These are phyloP conservation scores for Ethmia dodecea DNA, from an alignment of 2,888 invertebrate genomes.

Conservation along the genomic window DNA sequence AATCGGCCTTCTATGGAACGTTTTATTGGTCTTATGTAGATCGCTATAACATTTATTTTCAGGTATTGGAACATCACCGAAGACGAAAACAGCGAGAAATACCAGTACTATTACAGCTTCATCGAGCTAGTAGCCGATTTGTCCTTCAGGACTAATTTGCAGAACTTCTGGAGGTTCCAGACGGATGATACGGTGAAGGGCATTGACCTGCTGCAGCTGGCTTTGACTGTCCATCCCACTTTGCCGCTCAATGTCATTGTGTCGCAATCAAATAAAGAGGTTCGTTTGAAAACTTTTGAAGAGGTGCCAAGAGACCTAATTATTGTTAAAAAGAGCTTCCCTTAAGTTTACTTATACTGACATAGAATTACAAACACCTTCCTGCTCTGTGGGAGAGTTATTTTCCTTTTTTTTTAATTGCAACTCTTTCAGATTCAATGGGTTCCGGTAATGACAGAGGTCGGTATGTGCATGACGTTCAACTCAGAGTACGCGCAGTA, in stretches of 20 bases:
- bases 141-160: slow-evolving; percentile 69
- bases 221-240: slow-evolving; percentile 65
- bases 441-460: slow-evolving; percentile 68
- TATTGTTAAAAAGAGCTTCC: too few species aligned
- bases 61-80: slow-evolving; percentile 65
- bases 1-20: too few species aligned
- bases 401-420: too few species aligned
- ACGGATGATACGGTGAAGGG: slow-evolving; percentile 73
- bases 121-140: slow-evolving; percentile 60
- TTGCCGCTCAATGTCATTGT: slow-evolving; percentile 39
- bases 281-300: slow-evolving; percentile 14
- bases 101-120: slow-evolving; percentile 59
- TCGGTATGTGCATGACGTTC: slow-evolving; percentile 62
- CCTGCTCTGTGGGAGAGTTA: too few species aligned
- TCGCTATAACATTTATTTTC: too few species aligned
- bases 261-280: slow-evolving; percentile 34
- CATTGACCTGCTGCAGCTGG: slow-evolving; percentile 77
- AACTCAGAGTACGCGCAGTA: slow-evolving; percentile 61
- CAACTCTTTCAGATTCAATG: slow-evolving; percentile 48
- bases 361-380: too few species aligned
- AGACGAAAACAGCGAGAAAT: slow-evolving; percentile 45
- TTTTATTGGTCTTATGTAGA: too few species aligned
- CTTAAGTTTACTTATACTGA: too few species aligned
- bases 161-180: slow-evolving; percentile 85
- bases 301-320: too few species aligned